Percentiles rank a stretch among this genome's conserved stretches.
Evolutionary conservation across 1,140 invertebrate genomes (phyloP).

Genomic region (Drosophila littoralis): DNA sequence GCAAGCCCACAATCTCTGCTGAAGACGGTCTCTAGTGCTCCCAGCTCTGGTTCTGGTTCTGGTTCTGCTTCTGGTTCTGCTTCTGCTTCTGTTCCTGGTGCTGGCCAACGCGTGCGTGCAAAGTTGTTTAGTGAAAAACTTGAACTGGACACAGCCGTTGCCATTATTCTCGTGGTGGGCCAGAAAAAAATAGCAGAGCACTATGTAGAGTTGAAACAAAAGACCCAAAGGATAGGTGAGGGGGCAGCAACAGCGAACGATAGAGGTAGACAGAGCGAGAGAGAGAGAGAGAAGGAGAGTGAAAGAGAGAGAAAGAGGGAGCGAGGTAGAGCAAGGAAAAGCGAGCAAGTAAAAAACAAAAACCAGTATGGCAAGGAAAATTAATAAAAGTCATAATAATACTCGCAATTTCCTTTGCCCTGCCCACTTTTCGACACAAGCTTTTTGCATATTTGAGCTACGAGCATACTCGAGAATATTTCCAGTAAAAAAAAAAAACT

Average conservation of each 20-base stretch:
- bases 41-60: constrained; percentile 4
- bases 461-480: constrained; percentile 24
- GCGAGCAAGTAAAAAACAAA: constrained; percentile 12
- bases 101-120: constrained; percentile 65
- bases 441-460: constrained; percentile 58
- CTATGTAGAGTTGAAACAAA: constrained; percentile 66
- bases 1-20: constrained; percentile 28
- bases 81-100: neutral
- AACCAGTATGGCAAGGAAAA: constrained; percentile 57
- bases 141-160: constrained; percentile 69
- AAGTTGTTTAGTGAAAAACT: constrained; percentile 80
- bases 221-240: constrained; percentile 15
- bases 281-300: neutral
- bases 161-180: constrained; percentile 17
- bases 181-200: constrained; percentile 29
- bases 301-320: neutral
- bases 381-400: constrained; percentile 83
- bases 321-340: neutral
- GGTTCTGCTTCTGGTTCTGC: neutral
- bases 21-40: neutral
- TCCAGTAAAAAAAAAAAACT: constrained; percentile 9
- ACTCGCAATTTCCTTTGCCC: constrained; percentile 77
- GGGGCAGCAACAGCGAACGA: neutral
- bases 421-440: constrained; percentile 53
- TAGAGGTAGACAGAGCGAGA: neutral